A percentile compares a stretch with the other conserved stretches of the same genome.
phyloP scores from a whole-genome alignment of 2,797 vertebrate genomes.

The Diceros bicornis region DNA sequence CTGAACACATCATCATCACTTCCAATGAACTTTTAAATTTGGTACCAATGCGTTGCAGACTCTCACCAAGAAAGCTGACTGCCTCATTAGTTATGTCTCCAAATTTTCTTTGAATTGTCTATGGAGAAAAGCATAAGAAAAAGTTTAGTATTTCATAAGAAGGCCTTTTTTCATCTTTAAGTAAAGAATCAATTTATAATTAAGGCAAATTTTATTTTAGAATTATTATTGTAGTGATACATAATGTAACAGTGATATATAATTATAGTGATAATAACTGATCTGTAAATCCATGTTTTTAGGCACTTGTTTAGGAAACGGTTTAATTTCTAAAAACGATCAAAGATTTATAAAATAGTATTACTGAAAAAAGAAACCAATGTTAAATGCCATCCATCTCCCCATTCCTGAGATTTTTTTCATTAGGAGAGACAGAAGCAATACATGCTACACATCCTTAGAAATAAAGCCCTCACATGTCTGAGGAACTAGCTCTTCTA shows the following conservation, averaged over 20 bases:
- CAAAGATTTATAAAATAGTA: slow-evolving; percentile 19
- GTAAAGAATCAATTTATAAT: background rate
- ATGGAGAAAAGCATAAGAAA: slow-evolving; percentile 15
- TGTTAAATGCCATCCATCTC: background rate
- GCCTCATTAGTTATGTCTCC: slow-evolving; percentile 95
- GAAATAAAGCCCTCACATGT: background rate
- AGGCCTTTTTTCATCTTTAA: background rate
- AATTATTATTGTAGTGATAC: background rate
- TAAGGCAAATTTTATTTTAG: background rate
- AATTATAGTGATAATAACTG: background rate
- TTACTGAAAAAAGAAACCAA: background rate
- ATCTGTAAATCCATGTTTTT: background rate
- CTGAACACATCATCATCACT: slow-evolving; percentile 96
- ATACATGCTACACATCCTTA: background rate
- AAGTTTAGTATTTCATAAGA: background rate
- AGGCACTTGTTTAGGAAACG: background rate
- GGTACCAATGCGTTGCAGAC: slow-evolving; percentile 95
- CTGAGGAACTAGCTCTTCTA: background rate
- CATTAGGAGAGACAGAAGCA: background rate
- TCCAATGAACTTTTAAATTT: slow-evolving; percentile 97
- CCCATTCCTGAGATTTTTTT: background rate
- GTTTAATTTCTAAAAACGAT: background rate
- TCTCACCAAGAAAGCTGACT: slow-evolving; percentile 95
- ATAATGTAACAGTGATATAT: background rate
- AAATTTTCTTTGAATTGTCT: slow-evolving; percentile 97